phyloP scores from a whole-genome alignment of 2,797 vertebrate species.

The Semotilus atromaculatus region DNA sequence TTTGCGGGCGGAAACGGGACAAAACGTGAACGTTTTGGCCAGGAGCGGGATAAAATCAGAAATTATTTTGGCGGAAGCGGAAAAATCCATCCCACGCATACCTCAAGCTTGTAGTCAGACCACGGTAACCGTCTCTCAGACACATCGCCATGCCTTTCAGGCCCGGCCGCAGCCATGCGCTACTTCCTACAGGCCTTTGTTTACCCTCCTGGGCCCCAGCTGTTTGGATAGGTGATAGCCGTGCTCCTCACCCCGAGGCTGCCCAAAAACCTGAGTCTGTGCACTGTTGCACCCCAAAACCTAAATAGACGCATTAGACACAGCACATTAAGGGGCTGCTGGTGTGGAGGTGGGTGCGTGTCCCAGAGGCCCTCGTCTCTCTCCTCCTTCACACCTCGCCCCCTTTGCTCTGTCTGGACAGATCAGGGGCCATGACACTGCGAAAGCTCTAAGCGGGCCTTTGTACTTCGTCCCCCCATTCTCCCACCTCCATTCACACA shows the following conservation, averaged over 20 bases:
- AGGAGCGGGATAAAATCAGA: background rate
- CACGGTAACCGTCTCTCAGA: slow-evolving; percentile 63
- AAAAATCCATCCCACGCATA: background rate
- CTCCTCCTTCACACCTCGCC: slow-evolving; percentile 54
- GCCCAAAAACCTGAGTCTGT: slow-evolving; percentile 75
- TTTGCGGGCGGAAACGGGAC: background rate
- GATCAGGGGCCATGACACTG: slow-evolving; percentile 59
- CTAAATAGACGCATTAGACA: slow-evolving; percentile 87
- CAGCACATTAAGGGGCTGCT: slow-evolving; percentile 81
- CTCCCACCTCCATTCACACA: slow-evolving; percentile 39
- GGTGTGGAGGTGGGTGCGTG: slow-evolving; percentile 78
- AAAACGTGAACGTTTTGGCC: too few relatives aligned
- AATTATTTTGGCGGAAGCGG: background rate
- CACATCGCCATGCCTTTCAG: slow-evolving; percentile 75
- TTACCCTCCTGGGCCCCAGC: slow-evolving; percentile 81
- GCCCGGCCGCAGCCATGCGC: slow-evolving; percentile 78
- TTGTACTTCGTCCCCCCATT: slow-evolving; percentile 40
- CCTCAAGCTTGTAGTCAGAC: slow-evolving; percentile 40
- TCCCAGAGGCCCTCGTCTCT: slow-evolving; percentile 67
- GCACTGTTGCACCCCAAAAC: slow-evolving; percentile 79
- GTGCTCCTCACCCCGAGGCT: slow-evolving; percentile 66
- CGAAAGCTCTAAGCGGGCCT: slow-evolving; percentile 42
- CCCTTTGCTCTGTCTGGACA: slow-evolving; percentile 54
- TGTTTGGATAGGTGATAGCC: slow-evolving; percentile 82
- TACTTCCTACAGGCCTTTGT: slow-evolving; percentile 82